Base-by-base conservation (phyloP, 1,140 invertebrate species). In the Drosophila serrata region DNA sequence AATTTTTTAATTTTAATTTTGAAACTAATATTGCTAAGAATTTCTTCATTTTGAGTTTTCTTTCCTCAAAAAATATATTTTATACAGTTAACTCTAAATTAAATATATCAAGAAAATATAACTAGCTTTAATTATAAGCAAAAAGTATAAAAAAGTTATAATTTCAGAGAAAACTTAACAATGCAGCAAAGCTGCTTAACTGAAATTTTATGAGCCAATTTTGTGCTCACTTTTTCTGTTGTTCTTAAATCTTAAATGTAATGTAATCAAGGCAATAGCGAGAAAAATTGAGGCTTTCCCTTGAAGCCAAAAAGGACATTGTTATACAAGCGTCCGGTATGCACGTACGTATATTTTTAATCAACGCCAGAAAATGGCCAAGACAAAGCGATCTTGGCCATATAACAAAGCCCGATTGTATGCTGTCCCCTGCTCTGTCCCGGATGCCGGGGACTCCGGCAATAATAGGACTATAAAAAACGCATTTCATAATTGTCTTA, bases 391-490 rank as follows among this genome's bases (percentile, higher is more conserved):
- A 75, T 75, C 72, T 75, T 75, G 61, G 59, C 49, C 70, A 64
- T 75, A 74, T 64, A 74, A 75, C 72, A 75, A 75, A 75, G 73
- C 70, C 61, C 33, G 53, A 64, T 75, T 64, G 42, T 75, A 11
- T 31, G 17, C 46, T 37, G 22, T 58, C 46, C 37, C 33, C 39
- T 49, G 64, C 51, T 39, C 24, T 24, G 55, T 15, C 48, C 49
- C n/a, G 29, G 11, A 33, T 33, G 11, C 33, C 33, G 33, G 33
- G 31, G 35, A 40, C 45, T 29, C 19, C n/a, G 40, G 62, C 72
- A 87, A 87, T 87, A 88, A 88, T 77, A 84, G 84, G 84, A 65
- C 80, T 82, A 87, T 87, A 87, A 88, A 87, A 87, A 80, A 82
- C 60, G 75, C 67, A 84, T 87, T 87, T 88, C 84, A 88, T 87